Base-by-base conservation (phyloP, 2,888 invertebrate genomes). In the Philereme vetulata region DNA sequence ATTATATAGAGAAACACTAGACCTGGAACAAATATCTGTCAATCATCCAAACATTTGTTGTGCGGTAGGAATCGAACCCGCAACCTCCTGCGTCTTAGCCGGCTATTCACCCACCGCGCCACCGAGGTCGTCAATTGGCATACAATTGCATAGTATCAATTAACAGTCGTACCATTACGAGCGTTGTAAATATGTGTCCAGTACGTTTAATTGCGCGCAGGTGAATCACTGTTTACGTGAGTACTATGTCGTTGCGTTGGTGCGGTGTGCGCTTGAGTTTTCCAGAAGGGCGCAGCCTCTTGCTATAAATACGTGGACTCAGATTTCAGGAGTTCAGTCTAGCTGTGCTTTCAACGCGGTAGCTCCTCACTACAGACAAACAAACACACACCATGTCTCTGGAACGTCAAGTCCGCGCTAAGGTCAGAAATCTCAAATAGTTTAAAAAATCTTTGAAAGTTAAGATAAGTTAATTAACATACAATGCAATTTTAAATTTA, bases 381-480 rank as follows among this genome's bases (percentile, higher is more conserved):
- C 66, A 69, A 78, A 81, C 79, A 82, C 80, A 86, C 60, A 60
- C 92, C 85, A 97, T 97, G 97, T 97, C 97, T 95, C 94, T 97
- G 91, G 97, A 97, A 95, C 96, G 97, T 93, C 96, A 96, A 95
- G 96, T 97, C 93, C 96, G 96, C 87, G 95, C 95, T 86, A 97
- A 97, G 96, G 97, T 97, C 38, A 62, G 52, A 35, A 52, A 49
- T 52, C 34, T 49, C 11, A 32, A 11, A 44, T 44, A 51, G 33
- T 9, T 40, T 38, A 4, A 9, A 11, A 6, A 9, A 21, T 5
- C 21, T 44, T 42, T 7, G 42, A 3, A 42, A 44, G 21, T 21
- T 5, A 44, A 34, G 33, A 4, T 34, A n/a, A n/a, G n/a, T n/a
- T 0, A 44, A 6, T 11, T 7, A 48, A 32, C 6, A 38, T 49